Evolutionary conservation across 2,797 vertebrate genomes (phyloP).

Genomic region (Diceros bicornis): DNA sequence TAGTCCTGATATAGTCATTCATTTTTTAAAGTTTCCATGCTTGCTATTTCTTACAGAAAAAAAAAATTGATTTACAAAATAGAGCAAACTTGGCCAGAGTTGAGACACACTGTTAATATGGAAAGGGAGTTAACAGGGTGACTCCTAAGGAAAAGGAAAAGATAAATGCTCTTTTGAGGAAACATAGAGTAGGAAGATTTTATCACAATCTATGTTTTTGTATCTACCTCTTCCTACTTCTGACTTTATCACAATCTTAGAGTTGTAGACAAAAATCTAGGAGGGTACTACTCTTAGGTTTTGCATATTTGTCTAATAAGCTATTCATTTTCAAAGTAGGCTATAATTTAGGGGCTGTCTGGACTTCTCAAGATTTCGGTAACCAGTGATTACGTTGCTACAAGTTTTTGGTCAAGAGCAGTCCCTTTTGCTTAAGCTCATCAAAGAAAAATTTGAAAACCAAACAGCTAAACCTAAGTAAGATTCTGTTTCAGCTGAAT

Average conservation of each 20-base stretch:
- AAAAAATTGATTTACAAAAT: neutral
- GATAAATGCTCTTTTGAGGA: neutral
- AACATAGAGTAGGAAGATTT: neutral
- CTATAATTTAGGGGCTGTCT: neutral
- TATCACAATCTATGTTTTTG: neutral
- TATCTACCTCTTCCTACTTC: neutral
- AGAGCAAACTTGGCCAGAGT: neutral
- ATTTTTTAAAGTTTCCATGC: neutral
- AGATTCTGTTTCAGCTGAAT: neutral
- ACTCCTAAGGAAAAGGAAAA: neutral
- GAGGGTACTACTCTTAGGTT: neutral
- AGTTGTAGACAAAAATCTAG: conserved; percentile 2
- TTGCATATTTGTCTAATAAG: conserved; percentile 51
- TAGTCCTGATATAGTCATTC: neutral
- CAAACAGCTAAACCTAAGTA: neutral
- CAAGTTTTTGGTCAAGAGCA: conserved; percentile 5
- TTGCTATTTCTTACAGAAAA: conserved; percentile 51
- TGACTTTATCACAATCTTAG: conserved; percentile 47
- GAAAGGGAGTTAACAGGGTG: neutral
- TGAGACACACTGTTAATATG: neutral
- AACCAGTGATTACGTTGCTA: conserved; percentile 15
- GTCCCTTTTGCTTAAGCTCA: neutral
- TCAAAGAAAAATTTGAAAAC: conserved; percentile 35
- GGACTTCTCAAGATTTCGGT: neutral
- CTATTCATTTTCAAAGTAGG: conserved; percentile 56